Conservation (phyloP, 2,113 vertebrate species). For the Ranitomeya variabilis region DNA sequence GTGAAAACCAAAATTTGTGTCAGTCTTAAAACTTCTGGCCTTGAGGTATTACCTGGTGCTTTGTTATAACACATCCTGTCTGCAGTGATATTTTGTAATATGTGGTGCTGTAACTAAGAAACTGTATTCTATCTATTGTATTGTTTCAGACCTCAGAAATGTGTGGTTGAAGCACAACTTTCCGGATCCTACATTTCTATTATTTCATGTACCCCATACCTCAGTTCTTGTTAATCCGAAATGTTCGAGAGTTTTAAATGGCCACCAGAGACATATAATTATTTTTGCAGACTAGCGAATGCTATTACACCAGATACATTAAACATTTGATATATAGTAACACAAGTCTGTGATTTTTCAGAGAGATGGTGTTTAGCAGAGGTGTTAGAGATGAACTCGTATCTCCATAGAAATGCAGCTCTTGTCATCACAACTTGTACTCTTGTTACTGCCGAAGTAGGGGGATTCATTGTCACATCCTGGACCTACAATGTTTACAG, state of each 20-base stretch:
- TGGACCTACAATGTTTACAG: not conserved
- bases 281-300: not conserved
- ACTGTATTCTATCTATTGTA: not conserved
- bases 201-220: not conserved
- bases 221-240: not conserved
- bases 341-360: not conserved
- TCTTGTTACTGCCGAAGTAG: not conserved
- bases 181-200: not conserved
- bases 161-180: not conserved
- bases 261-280: not conserved
- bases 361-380: not conserved
- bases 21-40: too few relatives aligned
- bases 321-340: not conserved
- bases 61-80: too few relatives aligned
- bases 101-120: too few relatives aligned
- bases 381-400: not conserved
- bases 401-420: constrained; percentile 20
- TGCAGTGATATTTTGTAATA: too few relatives aligned
- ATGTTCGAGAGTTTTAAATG: not conserved
- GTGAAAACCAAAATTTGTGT: too few relatives aligned
- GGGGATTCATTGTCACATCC: not conserved
- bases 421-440: not conserved
- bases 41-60: too few relatives aligned
- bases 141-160: not conserved
- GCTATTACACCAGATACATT: not conserved